Conservation (phyloP, 1,140 invertebrate genomes). For the Drosophila littoralis region DNA sequence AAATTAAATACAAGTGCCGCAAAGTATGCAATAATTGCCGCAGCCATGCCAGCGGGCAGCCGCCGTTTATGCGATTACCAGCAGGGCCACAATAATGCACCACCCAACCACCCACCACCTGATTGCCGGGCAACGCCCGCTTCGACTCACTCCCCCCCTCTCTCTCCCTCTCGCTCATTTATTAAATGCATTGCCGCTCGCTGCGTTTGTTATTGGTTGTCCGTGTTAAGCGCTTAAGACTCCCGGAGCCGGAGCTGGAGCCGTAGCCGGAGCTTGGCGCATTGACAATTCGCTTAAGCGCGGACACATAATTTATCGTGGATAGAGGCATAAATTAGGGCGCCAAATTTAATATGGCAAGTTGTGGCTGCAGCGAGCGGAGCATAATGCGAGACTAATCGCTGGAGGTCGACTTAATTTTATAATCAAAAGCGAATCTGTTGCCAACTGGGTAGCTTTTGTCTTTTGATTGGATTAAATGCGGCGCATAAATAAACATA, state of each 20-base stretch:
- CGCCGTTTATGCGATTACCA: conserved; percentile 1
- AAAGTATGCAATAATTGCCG: conserved; percentile 78
- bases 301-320: conserved; percentile 56
- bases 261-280: conserved; percentile 17
- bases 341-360: conserved; percentile 63
- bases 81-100: conserved; percentile 8
- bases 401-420: conserved; percentile 62
- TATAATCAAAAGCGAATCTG: conserved; percentile 60
- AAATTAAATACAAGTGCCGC: conserved; percentile 73
- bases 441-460: conserved; percentile 29
- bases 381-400: conserved; percentile 61
- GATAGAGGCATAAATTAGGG: conserved; percentile 64
- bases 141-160: background rate
- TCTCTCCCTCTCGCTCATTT: background rate
- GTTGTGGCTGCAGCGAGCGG: background rate
- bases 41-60: conserved; percentile 43
- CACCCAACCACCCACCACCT: background rate
- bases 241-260: conserved; percentile 7
- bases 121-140: conserved; percentile 1
- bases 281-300: conserved; percentile 36
- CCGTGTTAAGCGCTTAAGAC: conserved; percentile 27
- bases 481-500: conserved; percentile 78
- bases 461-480: conserved; percentile 77
- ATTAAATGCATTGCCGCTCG: conserved; percentile 27
- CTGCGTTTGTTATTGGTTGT: conserved; percentile 1